Percentiles rank a stretch among this genome's conserved stretches.
Conservation (phyloP, 2,888 invertebrate species). For the Seira ritae region DNA sequence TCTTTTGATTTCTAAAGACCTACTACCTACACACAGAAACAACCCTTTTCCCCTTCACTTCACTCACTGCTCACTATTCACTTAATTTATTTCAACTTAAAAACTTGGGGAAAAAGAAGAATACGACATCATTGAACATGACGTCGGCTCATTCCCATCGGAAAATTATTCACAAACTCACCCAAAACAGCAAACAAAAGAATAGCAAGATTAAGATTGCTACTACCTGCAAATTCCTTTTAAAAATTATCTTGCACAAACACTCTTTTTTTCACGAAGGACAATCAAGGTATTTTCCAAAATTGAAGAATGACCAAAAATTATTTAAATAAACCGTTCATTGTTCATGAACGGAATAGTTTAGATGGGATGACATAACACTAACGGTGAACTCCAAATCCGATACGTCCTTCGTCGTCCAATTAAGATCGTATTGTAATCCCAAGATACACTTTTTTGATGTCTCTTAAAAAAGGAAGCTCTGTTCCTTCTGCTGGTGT, state of each 20-base stretch:
- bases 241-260: background rate
- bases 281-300: background rate
- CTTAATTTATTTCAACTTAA: background rate
- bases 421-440: slow-evolving; percentile 16
- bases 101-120: background rate
- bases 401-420: slow-evolving; percentile 3
- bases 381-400: slow-evolving; percentile 20
- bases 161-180: background rate
- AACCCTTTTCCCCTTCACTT: slow-evolving; percentile 9
- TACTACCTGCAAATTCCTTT: background rate
- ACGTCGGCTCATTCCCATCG: background rate
- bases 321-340: no score
- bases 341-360: no score
- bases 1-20: background rate
- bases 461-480: background rate
- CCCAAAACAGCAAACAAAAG: background rate
- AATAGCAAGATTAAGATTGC: no score
- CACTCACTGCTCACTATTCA: slow-evolving; percentile 8
- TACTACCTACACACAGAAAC: background rate
- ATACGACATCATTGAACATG: slow-evolving; percentile 1
- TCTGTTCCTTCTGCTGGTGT: background rate
- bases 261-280: no score
- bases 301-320: background rate
- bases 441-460: background rate
- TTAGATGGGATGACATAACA: no score